phyloP scores from a whole-genome alignment of 2,797 vertebrate species.

The Dendrocincla tyrannina region DNA sequence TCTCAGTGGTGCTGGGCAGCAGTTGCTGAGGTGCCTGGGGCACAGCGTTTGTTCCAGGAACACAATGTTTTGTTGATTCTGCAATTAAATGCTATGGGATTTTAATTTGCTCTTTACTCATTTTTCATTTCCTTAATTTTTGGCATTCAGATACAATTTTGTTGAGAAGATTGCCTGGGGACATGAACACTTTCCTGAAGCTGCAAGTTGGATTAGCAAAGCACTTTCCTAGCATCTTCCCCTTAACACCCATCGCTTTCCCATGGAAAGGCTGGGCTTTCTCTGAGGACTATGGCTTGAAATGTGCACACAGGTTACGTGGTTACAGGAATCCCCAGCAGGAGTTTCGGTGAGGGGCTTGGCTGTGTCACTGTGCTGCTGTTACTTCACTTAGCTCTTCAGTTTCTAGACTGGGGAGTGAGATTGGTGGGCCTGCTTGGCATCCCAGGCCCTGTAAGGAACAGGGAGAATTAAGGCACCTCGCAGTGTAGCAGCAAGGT shows the following conservation, averaged over 20 bases:
- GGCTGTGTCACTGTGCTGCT: accelerated
- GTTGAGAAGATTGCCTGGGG: neutral
- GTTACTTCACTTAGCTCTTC: neutral
- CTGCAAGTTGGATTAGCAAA: neutral
- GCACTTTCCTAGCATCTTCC: neutral
- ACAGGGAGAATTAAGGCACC: neutral
- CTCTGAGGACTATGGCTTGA: accelerated
- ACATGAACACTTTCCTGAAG: neutral
- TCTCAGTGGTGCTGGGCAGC: neutral
- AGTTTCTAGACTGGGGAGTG: neutral
- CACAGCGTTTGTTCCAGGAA: neutral
- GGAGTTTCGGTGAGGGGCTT: neutral
- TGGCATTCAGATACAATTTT: neutral
- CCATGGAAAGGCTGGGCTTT: neutral
- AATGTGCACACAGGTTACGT: neutral
- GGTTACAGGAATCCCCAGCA: neutral
- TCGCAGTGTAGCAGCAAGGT: accelerated
- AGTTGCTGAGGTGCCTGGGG: slow-evolving; percentile 1
- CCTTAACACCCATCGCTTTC: neutral
- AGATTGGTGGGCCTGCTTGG: neutral
- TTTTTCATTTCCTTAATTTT: slow-evolving; percentile 33
- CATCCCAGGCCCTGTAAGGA: neutral
- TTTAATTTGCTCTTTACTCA: slow-evolving; percentile 15
- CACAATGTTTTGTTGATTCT: neutral
- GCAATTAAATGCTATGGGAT: neutral